Conservation (phyloP, 2,888 invertebrate species). For the Drosophila yooni region DNA sequence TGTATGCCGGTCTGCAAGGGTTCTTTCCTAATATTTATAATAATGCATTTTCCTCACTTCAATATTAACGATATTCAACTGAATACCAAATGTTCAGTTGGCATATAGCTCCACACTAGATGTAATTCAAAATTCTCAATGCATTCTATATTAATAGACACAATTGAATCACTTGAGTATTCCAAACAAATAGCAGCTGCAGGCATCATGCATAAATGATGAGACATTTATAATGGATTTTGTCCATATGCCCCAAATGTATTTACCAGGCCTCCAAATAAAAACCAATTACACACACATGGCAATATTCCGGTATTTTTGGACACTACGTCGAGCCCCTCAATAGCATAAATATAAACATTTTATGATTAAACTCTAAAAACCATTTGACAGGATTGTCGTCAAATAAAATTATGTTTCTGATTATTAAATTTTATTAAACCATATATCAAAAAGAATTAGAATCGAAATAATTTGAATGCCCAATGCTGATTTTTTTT, state of each 20-base stretch:
- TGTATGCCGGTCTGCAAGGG: neutral
- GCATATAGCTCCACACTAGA: neutral
- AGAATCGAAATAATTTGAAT: conserved; percentile 38
- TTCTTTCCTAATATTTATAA: neutral
- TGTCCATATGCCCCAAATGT: conserved; percentile 22
- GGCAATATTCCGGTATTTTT: conserved; percentile 16
- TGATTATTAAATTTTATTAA: conserved; percentile 62
- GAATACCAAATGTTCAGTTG: neutral
- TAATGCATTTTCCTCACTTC: neutral
- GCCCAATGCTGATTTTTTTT: conserved; percentile 16
- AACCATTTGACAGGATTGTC: conserved; percentile 5
- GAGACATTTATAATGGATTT: conserved; percentile 26
- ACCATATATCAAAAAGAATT: conserved; percentile 71
- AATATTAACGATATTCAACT: neutral
- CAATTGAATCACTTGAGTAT: conserved; percentile 14
- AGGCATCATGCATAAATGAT: conserved; percentile 8
- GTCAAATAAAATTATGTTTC: neutral
- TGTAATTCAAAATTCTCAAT: conserved; percentile 5
- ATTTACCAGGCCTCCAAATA: conserved; percentile 9
- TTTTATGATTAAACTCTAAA: conserved; percentile 17
- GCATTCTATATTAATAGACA: neutral
- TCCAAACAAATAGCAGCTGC: conserved; percentile 27
- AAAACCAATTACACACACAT: conserved; percentile 31
- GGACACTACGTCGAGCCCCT: conserved; percentile 29
- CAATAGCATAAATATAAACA: conserved; percentile 27